Conservation (phyloP, 2,797 vertebrate genomes). For the Acanthis flammea region DNA sequence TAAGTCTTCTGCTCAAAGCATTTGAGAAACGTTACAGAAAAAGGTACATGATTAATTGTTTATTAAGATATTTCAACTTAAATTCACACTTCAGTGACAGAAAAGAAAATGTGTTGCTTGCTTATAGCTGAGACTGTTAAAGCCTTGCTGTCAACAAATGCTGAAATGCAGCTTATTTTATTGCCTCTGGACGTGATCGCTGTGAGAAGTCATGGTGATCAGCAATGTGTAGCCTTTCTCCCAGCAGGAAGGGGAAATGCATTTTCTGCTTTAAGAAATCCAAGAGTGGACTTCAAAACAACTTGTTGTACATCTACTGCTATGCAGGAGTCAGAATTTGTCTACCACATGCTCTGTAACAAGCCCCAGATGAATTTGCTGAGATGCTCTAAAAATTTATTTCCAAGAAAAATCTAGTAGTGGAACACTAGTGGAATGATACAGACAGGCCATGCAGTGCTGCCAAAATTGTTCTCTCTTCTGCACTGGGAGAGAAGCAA, state of each 20-base stretch:
- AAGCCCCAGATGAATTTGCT: background rate
- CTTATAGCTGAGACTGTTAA: background rate
- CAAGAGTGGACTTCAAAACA: background rate
- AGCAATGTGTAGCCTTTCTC: background rate
- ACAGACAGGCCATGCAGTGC: background rate
- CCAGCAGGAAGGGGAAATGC: background rate
- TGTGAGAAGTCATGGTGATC: background rate
- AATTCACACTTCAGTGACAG: background rate
- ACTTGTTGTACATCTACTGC: background rate
- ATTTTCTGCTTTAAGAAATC: slow-evolving; percentile 15
- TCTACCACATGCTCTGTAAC: background rate
- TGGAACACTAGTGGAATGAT: background rate
- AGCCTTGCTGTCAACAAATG: slow-evolving; percentile 21
- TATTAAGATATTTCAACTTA: background rate
- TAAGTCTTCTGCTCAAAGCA: background rate
- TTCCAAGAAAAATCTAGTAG: background rate
- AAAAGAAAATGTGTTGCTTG: background rate
- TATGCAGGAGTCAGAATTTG: background rate
- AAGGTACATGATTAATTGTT: background rate
- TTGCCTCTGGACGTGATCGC: background rate
- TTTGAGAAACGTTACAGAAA: background rate
- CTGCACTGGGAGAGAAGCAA: background rate
- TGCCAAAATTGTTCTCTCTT: background rate
- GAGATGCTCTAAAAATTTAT: background rate
- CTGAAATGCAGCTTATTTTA: slow-evolving; percentile 7